A percentile compares a stretch with the other conserved stretches of the same genome.
phyloP scores from a whole-genome alignment of 2,113 vertebrate species.

The Eretmochelys imbricata region DNA sequence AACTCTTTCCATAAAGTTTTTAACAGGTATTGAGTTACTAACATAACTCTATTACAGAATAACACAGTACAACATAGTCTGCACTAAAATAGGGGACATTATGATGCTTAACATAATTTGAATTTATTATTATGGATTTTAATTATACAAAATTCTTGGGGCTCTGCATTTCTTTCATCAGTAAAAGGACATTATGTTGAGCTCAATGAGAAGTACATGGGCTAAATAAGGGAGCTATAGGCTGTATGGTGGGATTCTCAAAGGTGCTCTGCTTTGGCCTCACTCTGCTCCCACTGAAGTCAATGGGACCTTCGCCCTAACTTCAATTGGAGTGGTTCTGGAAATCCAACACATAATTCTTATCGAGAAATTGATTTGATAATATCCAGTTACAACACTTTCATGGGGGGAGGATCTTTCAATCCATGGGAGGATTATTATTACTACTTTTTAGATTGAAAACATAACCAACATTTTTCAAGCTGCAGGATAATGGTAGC shows the following conservation, averaged over 20 bases:
- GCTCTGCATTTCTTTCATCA: not conserved
- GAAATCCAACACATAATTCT: not conserved
- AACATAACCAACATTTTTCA: too few relatives aligned
- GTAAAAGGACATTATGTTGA: not conserved
- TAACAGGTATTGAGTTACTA: not conserved
- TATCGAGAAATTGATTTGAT: too few relatives aligned
- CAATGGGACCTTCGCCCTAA: not conserved
- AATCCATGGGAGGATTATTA: too few relatives aligned
- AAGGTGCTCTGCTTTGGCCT: too few relatives aligned
- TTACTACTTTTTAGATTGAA: too few relatives aligned
- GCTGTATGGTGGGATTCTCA: too few relatives aligned
- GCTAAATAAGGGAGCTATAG: not conserved
- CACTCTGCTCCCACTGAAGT: not conserved
- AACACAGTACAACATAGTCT: not conserved
- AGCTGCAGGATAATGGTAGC: too few relatives aligned
- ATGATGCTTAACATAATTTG: not conserved
- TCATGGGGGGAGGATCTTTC: too few relatives aligned
- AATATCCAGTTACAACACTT: too few relatives aligned
- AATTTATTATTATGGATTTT: not conserved
- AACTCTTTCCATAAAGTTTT: not conserved
- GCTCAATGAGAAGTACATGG: not conserved
- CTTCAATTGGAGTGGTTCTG: not conserved
- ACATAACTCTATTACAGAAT: not conserved
- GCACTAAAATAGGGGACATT: not conserved
- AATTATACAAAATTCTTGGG: not conserved